phyloP scores from a whole-genome alignment of 2,888 invertebrate genomes.

The Agrenia bidenticulata region DNA sequence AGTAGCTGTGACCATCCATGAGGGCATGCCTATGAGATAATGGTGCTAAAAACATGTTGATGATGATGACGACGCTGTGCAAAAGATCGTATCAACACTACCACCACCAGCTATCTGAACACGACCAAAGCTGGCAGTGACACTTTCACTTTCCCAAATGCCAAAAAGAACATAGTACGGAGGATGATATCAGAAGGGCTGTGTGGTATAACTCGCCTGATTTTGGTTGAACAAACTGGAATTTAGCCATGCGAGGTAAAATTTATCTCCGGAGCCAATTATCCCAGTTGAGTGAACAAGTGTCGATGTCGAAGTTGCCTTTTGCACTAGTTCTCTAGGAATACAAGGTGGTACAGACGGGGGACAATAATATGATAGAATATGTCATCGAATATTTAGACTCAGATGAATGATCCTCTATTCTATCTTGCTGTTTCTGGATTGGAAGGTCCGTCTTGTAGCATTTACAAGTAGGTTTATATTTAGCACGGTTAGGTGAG shows the following conservation, averaged over 20 bases:
- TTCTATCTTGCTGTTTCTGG: background rate
- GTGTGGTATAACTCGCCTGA: background rate
- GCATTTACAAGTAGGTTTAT: background rate
- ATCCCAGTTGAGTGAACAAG: constrained; percentile 26
- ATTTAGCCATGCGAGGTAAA: constrained; percentile 27
- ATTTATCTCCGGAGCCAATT: constrained; percentile 36
- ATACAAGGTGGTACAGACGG: background rate
- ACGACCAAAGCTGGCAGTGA: no score
- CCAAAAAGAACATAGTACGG: no score
- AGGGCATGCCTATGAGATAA: no score
- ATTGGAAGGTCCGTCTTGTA: constrained; percentile 1
- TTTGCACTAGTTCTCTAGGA: background rate
- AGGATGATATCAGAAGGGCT: no score
- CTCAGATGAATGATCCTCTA: constrained; percentile 6
- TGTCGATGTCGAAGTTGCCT: constrained; percentile 9
- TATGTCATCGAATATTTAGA: constrained; percentile 18
- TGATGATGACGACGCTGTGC: no score
- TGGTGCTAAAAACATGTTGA: no score
- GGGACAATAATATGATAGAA: constrained; percentile 9
- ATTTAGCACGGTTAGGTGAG: background rate
- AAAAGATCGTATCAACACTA: no score
- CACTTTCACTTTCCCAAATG: constrained; percentile 16
- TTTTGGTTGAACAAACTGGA: constrained; percentile 10
- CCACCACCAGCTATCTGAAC: no score
- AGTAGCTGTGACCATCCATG: no score